These are phyloP conservation scores for Carcharodon carcharias DNA, from an alignment of 2,797 vertebrate species.

Conservation along the genomic window DNA sequence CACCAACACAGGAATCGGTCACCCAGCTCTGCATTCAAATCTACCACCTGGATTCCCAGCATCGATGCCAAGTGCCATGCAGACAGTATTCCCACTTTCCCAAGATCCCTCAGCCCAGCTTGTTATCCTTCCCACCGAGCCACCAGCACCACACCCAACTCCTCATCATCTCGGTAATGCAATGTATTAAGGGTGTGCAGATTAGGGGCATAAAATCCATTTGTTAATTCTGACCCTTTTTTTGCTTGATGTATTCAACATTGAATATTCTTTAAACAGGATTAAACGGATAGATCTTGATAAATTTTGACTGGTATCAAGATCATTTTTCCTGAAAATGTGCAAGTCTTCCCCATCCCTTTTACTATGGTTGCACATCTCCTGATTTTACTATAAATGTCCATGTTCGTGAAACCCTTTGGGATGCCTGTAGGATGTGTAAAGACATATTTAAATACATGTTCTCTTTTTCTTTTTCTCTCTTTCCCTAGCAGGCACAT, in stretches of 20 bases:
- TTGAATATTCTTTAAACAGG: background rate
- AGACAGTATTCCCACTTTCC: conserved; percentile 83
- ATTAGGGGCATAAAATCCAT: background rate
- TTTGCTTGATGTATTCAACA: background rate
- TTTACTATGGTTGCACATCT: background rate
- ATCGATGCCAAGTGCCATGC: conserved; percentile 81
- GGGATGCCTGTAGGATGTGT: background rate
- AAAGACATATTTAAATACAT: background rate
- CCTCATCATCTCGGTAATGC: conserved; percentile 77
- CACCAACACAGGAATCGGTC: conserved; percentile 70
- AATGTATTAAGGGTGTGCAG: background rate
- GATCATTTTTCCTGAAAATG: background rate
- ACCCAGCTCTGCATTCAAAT: conserved; percentile 87
- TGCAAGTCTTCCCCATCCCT: background rate
- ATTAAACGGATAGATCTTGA: background rate
- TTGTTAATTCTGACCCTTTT: background rate
- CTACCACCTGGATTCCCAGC: conserved; percentile 84
- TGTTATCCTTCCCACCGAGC: conserved; percentile 84
- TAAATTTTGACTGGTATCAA: background rate
- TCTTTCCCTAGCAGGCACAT: background rate
- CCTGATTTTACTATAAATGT: background rate
- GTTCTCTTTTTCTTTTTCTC: background rate
- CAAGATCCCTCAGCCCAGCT: conserved; percentile 83
- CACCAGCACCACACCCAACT: conserved; percentile 64
- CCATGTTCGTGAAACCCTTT: background rate